Base-by-base conservation (phyloP, 2,113 vertebrate species). In the Perognathus longimembris region DNA sequence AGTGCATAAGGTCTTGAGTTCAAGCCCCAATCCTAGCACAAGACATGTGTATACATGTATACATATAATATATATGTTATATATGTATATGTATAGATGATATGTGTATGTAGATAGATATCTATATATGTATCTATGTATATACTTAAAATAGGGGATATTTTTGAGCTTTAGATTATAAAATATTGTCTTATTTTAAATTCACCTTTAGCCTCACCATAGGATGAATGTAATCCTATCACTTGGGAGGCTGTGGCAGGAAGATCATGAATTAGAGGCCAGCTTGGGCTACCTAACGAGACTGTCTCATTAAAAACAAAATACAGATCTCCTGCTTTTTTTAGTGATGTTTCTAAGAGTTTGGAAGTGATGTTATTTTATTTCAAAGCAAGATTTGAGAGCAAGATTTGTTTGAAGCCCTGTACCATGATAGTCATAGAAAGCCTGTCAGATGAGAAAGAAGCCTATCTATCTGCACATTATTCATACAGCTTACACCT, bases 341-440 rank as follows among this genome's bases (percentile, higher is more conserved):
- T 86, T 74, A 50, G 28, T 79, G 63, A 84, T 86, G 34, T 30
- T 77, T 88, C 71, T n/a, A 63, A 61, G 63, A 79, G 18, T 77
- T 95, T 61, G 80, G 90, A 88, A 38, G 57, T 77, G 21, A 15
- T 86, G 1, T 92, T 40, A 59, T 75, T 94, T 91, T 42, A 70
- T 26, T 57, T n/a, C n/a, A 71, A 73, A 89, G 63, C 45, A 83
- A 32, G 59, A 89, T 77, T 66, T 26, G 34, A 77, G 20, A 81
- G 38, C 61, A 85, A 79, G n/a, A 88, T 63, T 22, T 28, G 15
- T 64, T 83, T 80, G 38, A 90, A 85, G 15, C 32, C 20, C 22
- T 71, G 0, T n/a, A 15, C 30, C 24, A 3, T 36, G 7, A 38
- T 59, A 38, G 1, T 84, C 77, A 40, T 34, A 90, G 32, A 45